These are phyloP conservation scores for Paramacrobiotus metropolitanus DNA, from an alignment of 1,140 invertebrate species.

Conservation along the genomic window DNA sequence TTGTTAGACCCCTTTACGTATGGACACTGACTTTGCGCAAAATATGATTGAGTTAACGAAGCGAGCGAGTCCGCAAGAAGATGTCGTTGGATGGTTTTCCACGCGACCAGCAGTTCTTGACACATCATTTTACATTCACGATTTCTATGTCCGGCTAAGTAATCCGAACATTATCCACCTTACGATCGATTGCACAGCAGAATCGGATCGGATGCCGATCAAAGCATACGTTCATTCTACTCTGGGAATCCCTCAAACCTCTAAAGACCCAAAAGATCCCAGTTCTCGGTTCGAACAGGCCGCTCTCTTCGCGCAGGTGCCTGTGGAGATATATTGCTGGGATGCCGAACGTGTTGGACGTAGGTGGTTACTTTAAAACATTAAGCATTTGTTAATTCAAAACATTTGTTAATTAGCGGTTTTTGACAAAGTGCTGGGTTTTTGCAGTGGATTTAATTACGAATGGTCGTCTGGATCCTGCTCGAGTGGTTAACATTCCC, in stretches of 20 bases:
- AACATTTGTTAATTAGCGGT: not conserved
- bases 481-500: not conserved
- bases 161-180: constrained; percentile 4
- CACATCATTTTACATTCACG: constrained; percentile 2
- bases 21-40: not conserved
- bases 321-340: constrained; percentile 1
- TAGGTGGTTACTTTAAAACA: too few species aligned
- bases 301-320: not conserved
- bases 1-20: not conserved
- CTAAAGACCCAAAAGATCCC: not conserved
- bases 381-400: not conserved
- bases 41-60: not conserved
- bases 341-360: constrained; percentile 2
- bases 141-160: not conserved
- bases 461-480: not conserved
- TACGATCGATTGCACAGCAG: not conserved
- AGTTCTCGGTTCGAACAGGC: not conserved
- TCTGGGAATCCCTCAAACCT: not conserved
- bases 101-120: not conserved
- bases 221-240: not conserved
- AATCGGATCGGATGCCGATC: not conserved
- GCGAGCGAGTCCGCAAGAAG: not conserved
- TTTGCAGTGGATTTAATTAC: constrained; percentile 1
- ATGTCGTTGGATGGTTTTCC: not conserved
- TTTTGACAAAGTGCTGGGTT: too few species aligned